Evolutionary conservation across 2,113 vertebrate species (phyloP).

Genomic region (Amblyornis subalaris): DNA sequence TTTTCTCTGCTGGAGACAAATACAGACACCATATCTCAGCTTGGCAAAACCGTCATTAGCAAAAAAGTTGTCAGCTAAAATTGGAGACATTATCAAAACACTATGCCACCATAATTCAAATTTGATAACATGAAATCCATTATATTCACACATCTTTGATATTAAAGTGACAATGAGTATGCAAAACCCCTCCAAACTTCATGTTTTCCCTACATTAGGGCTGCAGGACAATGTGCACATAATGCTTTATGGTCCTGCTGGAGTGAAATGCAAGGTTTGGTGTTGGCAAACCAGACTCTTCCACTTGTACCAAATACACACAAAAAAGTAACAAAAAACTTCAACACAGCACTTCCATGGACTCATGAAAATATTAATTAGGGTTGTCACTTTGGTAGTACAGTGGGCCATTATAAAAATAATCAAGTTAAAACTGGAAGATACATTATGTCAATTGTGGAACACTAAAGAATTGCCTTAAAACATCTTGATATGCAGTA

Average conservation of each 20-base stretch:
- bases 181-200: not conserved
- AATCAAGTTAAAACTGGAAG: not conserved
- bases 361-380: not conserved
- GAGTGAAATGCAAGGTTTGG: not conserved
- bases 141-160: not conserved
- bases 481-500: not conserved
- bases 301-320: not conserved
- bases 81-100: not conserved
- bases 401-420: not conserved
- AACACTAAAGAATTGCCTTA: not conserved
- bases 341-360: accelerated
- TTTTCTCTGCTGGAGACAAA: not conserved
- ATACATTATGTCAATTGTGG: not conserved
- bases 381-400: not conserved
- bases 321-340: not conserved
- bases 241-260: not conserved
- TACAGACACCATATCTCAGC: not conserved
- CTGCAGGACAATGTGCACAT: not conserved
- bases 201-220: not conserved
- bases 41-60: not conserved
- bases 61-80: not conserved
- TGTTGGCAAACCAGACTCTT: not conserved
- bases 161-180: not conserved
- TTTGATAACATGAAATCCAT: not conserved
- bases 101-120: not conserved